Percentiles rank a stretch among this genome's conserved stretches.
Conservation (phyloP, 2,888 invertebrate species). For the Acanthosoma haemorrhoidale region DNA sequence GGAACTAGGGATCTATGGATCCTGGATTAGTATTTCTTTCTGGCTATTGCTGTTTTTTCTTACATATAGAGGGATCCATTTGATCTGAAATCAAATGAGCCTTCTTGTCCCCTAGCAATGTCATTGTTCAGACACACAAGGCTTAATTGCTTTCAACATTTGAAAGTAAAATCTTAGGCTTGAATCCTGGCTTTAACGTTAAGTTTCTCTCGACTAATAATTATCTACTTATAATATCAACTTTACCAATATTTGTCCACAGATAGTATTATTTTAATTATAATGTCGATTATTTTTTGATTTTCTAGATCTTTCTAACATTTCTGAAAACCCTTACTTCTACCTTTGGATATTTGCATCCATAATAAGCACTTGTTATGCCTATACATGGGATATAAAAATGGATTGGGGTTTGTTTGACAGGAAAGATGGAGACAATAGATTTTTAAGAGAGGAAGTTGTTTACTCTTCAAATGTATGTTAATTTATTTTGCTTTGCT, state of each 20-base stretch:
- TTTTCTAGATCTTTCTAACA: constrained; percentile 53
- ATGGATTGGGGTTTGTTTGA: constrained; percentile 99
- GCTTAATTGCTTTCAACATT: too few relatives aligned
- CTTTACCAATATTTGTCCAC: neutral
- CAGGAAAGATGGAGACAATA: constrained; percentile 83
- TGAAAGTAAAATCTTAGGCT: too few relatives aligned
- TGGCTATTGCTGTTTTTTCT: too few relatives aligned
- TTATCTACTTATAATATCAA: neutral
- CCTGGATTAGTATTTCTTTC: too few relatives aligned
- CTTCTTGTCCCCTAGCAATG: too few relatives aligned
- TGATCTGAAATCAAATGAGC: too few relatives aligned
- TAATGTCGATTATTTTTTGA: constrained; percentile 19
- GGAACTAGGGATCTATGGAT: too few relatives aligned
- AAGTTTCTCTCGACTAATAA: neutral
- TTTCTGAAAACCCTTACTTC: constrained; percentile 74
- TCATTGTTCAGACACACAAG: too few relatives aligned
- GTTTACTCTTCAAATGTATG: constrained; percentile 84
- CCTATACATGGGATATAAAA: constrained; percentile 96
- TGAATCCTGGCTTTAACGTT: too few relatives aligned
- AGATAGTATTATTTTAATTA: neutral
- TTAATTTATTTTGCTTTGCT: neutral
- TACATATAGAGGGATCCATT: too few relatives aligned
- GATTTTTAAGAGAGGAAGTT: constrained; percentile 86
- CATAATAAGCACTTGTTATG: constrained; percentile 84
- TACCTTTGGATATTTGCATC: constrained; percentile 85